Conservation (phyloP, 2,797 vertebrate genomes). For the Merluccius polli region DNA sequence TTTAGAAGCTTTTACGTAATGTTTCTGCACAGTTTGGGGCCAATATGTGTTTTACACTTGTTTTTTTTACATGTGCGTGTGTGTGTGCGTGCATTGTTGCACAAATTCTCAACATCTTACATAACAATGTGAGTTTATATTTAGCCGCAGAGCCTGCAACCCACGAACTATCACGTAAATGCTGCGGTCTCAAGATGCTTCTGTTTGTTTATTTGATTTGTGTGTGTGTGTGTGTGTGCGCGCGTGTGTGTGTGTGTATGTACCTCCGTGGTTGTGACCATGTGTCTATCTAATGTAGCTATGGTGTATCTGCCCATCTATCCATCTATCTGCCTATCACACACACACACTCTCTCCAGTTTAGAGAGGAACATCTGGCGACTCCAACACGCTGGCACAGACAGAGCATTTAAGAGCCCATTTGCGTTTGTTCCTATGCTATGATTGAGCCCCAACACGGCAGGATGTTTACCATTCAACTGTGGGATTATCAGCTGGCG, state of each 20-base stretch:
- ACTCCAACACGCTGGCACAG: neutral
- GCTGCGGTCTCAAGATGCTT: too few species aligned
- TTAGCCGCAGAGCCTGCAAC: too few species aligned
- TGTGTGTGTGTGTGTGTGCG: slow-evolving; percentile 18
- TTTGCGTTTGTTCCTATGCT: neutral
- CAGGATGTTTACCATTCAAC: neutral
- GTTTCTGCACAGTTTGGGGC: too few species aligned
- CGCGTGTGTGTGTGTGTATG: slow-evolving; percentile 19
- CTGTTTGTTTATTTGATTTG: neutral
- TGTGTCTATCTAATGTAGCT: neutral
- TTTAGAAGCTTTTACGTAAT: too few species aligned
- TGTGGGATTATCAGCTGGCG: neutral
- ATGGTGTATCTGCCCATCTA: neutral
- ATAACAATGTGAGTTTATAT: too few species aligned
- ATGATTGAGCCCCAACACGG: neutral
- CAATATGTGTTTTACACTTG: neutral
- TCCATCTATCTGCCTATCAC: neutral
- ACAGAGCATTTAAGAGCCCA: neutral
- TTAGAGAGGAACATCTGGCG: neutral
- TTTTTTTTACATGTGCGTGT: neutral
- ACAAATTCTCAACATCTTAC: too few species aligned
- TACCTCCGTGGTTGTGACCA: neutral
- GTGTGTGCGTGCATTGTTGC: neutral
- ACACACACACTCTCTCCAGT: neutral
- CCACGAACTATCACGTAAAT: too few species aligned